phyloP scores from a whole-genome alignment of 2,888 invertebrate species.

The Pseudolycoriella hygida region DNA sequence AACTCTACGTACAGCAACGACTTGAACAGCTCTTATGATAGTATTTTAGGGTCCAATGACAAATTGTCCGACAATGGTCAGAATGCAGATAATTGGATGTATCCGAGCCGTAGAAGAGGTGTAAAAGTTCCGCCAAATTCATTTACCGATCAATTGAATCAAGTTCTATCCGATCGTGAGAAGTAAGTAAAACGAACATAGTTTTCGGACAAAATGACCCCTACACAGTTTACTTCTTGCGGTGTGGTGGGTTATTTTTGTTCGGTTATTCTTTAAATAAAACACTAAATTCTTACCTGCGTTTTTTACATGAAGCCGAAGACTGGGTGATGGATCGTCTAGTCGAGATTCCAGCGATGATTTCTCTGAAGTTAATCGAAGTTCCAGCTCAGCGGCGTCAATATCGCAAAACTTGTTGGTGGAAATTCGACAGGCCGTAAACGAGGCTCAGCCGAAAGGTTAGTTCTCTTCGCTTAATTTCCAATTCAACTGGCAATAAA shows the following conservation, averaged over 20 bases:
- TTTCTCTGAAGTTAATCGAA: conserved; percentile 40
- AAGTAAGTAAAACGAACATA: conserved; percentile 33
- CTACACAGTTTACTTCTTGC: conserved; percentile 10
- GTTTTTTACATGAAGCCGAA: conserved; percentile 15
- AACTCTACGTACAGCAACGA: conserved; percentile 21
- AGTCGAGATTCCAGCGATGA: conserved; percentile 40
- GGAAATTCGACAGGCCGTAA: conserved; percentile 75
- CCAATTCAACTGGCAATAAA: too few relatives aligned
- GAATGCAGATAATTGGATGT: conserved; percentile 28
- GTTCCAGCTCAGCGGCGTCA: conserved; percentile 43
- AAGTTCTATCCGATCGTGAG: conserved; percentile 71
- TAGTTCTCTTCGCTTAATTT: conserved; percentile 12
- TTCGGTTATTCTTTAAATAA: too few relatives aligned
- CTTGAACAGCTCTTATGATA: conserved; percentile 29
- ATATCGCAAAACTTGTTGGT: conserved; percentile 68
- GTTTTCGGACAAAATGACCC: conserved; percentile 26
- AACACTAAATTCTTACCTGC: not conserved
- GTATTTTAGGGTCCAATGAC: conserved; percentile 29
- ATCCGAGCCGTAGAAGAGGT: conserved; percentile 25
- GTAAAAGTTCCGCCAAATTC: conserved; percentile 54
- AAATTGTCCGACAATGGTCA: conserved; percentile 27
- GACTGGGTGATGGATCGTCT: conserved; percentile 31
- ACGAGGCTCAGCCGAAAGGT: conserved; percentile 78
- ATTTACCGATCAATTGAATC: conserved; percentile 71
- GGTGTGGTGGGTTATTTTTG: conserved; percentile 9